A percentile compares a stretch with the other conserved stretches of the same genome.
Evolutionary conservation across 2,113 vertebrate genomes (phyloP).

Genomic region (Hemicordylus capensis): DNA sequence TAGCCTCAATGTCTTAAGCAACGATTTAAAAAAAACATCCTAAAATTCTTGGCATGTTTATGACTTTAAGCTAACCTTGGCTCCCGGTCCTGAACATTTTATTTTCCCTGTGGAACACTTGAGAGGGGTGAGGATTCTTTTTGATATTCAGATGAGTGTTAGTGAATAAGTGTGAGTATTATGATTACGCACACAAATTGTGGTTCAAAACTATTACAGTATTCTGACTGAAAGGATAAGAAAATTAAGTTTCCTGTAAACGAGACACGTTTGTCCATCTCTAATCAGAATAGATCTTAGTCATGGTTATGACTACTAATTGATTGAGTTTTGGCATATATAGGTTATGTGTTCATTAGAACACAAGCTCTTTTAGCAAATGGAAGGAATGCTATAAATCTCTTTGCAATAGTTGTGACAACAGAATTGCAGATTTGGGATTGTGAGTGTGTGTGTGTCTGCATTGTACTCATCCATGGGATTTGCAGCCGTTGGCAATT

Average conservation of each 20-base stretch:
- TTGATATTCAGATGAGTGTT: background rate
- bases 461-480: background rate
- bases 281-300: background rate
- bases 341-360: background rate
- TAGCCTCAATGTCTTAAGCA: background rate
- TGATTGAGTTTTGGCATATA: background rate
- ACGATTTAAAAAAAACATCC: background rate
- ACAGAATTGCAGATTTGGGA: background rate
- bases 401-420: background rate
- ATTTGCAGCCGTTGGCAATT: no score
- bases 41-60: background rate
- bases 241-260: background rate
- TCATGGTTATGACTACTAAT: background rate
- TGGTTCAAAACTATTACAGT: background rate
- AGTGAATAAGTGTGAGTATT: background rate
- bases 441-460: background rate
- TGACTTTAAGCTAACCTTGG: background rate
- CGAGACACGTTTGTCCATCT: background rate
- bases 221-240: background rate
- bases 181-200: background rate
- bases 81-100: background rate
- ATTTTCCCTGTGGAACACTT: background rate
- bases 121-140: background rate
- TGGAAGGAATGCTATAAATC: background rate
- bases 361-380: background rate